Base-by-base conservation (phyloP, 2,797 vertebrate species). In the Aplochiton taeniatus region DNA sequence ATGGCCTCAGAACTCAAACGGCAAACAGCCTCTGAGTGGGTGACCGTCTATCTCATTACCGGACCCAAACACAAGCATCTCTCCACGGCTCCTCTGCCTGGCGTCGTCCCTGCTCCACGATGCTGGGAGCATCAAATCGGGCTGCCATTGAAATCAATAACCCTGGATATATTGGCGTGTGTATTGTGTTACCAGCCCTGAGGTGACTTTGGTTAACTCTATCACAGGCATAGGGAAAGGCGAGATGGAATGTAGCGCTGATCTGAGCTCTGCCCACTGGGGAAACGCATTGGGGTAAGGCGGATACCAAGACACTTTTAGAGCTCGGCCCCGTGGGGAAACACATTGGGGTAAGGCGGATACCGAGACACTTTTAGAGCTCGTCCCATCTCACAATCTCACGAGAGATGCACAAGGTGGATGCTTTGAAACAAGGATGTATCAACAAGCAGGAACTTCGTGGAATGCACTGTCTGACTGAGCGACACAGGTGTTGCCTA, bases 1-100 rank as follows among this genome's bases (percentile, higher is more conserved):
- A 50, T 50, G 60, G 60, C 47, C 60, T 4, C 58, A 60, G 58
- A 46, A 17, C 44, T 60, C 47, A 50, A 61, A 50, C 20, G 50
- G 60, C 47, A n/a, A 61, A 48, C 20, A 0, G 49, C 45, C 13
- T 49, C 46, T 17, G 18, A 49, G 58, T 47, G 44, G 44, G 58
- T 46, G 19, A 50, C 19, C 45, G 48, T 61, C 47, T n/a, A 10
- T 61, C 47, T 61, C 47, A 51, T 61, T 43, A 61, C 31, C 19
- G 42, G 5, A 41, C 14, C 17, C 44, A 50, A 61, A 61, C 60
- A 51, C 48, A 41, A 14, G 11, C 48, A 9, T 53, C 31, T 13
- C 61, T 52, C 14, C n/a, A 49, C 12, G 11, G 5, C 46, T 17
- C 58, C 60, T 43, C 31, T 31, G 10, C 8, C 48, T 55, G 6